These are phyloP conservation scores for Chymomyza procnemis DNA, from an alignment of 2,888 invertebrate genomes.

Conservation along the genomic window DNA sequence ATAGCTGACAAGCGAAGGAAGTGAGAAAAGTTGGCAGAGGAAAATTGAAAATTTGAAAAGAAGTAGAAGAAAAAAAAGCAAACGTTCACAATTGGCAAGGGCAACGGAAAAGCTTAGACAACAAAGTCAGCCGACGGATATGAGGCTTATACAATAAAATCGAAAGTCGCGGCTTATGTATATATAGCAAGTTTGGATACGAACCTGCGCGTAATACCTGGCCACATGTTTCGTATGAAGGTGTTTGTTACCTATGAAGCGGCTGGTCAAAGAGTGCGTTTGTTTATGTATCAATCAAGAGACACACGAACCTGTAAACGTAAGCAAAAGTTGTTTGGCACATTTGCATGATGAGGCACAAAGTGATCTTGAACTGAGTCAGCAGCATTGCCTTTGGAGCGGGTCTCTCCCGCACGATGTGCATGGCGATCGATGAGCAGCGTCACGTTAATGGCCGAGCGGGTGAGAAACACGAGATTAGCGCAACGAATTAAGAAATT, in stretches of 20 bases:
- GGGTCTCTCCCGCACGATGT: not conserved
- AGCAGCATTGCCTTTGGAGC: not conserved
- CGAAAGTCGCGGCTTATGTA: constrained; percentile 20
- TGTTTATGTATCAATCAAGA: constrained; percentile 66
- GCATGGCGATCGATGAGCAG: not conserved
- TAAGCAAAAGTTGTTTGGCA: not conserved
- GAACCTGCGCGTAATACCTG: not conserved
- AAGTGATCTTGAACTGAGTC: constrained; percentile 20
- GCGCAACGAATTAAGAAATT: constrained; percentile 76
- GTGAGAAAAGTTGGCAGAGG: constrained; percentile 11
- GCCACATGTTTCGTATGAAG: not conserved
- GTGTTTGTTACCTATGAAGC: constrained; percentile 38
- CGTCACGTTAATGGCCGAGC: constrained; percentile 7
- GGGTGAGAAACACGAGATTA: constrained; percentile 59
- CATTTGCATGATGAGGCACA: constrained; percentile 65
- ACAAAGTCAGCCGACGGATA: constrained; percentile 33
- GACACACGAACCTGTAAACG: not conserved
- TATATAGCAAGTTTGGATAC: not conserved
- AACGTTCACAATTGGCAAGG: constrained; percentile 50
- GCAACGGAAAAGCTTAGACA: constrained; percentile 68
- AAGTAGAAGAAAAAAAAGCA: not conserved
- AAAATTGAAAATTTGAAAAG: not conserved
- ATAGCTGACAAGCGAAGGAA: constrained; percentile 65
- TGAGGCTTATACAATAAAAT: constrained; percentile 14
- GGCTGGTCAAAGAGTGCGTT: constrained; percentile 52